These are phyloP conservation scores for Mizuhopecten yessoensis DNA, from an alignment of 1,140 invertebrate species.

Conservation along the genomic window DNA sequence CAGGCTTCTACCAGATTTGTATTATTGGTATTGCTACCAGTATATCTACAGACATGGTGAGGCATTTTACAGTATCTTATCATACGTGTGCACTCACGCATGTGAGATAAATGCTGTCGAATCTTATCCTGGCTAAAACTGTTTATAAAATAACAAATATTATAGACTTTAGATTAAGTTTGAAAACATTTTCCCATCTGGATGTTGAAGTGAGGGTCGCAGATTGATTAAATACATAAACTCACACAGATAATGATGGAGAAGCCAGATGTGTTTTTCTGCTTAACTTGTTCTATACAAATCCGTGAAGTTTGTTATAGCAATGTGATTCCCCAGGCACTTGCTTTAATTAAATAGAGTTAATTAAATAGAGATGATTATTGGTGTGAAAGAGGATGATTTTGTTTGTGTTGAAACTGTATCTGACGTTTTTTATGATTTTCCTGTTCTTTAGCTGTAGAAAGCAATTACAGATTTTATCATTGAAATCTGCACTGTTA, in stretches of 20 bases:
- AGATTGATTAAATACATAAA: conserved; percentile 40
- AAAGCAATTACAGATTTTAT: too few relatives aligned
- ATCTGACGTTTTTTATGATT: background rate
- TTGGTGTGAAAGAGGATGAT: background rate
- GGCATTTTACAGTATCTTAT: too few relatives aligned
- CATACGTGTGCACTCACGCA: too few relatives aligned
- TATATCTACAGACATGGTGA: too few relatives aligned
- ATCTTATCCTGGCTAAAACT: too few relatives aligned
- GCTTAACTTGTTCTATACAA: background rate
- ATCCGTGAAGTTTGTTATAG: background rate
- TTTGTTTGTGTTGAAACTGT: background rate
- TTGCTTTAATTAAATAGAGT: background rate
- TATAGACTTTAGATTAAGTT: background rate
- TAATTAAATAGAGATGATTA: background rate
- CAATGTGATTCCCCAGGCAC: background rate
- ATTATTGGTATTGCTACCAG: too few relatives aligned
- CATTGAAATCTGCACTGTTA: too few relatives aligned
- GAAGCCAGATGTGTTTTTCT: background rate
- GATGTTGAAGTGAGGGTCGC: background rate
- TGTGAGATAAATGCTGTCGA: too few relatives aligned
- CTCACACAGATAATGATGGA: background rate
- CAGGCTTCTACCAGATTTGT: too few relatives aligned
- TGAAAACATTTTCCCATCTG: background rate
- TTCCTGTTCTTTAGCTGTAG: too few relatives aligned
- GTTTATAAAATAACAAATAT: background rate